Percentiles rank a stretch among this genome's conserved stretches.
Conservation (phyloP, 64 coral and sea anemone species). For the Dendrophyllia cribrosa region DNA sequence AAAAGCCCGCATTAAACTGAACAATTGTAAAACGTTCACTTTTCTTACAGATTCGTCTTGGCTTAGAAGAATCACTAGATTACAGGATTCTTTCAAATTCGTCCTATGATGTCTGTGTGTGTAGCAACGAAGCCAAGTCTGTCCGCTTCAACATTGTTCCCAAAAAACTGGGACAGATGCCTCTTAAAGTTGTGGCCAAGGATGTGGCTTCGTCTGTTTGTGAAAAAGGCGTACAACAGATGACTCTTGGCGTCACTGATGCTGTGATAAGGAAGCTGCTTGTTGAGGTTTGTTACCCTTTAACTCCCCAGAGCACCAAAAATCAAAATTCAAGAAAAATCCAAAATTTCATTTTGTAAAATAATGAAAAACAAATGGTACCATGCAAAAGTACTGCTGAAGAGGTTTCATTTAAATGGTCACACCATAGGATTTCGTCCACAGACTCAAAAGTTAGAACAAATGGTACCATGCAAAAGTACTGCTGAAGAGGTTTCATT, state of each 20-base stretch:
- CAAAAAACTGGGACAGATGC: slow-evolving; percentile 74
- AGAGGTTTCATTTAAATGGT: too few species aligned
- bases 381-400: too few species aligned
- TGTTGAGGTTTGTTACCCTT: slow-evolving; percentile 72
- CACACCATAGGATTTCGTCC: too few species aligned
- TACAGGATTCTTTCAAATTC: slow-evolving; percentile 66
- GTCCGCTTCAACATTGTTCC: slow-evolving; percentile 83
- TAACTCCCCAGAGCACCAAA: too few species aligned
- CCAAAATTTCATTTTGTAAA: too few species aligned
- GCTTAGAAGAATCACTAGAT: slow-evolving; percentile 56
- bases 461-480: too few species aligned
- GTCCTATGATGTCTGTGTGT: slow-evolving; percentile 71
- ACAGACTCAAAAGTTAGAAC: too few species aligned
- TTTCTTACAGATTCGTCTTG: slow-evolving; percentile 62
- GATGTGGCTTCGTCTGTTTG: slow-evolving; percentile 62
- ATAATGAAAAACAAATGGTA: too few species aligned
- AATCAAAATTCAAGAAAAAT: too few species aligned
- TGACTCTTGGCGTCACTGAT: slow-evolving; percentile 69
- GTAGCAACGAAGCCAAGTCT: slow-evolving; percentile 87
- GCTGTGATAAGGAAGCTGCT: slow-evolving; percentile 87
- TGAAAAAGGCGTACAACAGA: slow-evolving; percentile 31
- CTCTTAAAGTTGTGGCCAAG: slow-evolving; percentile 76
- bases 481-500: too few species aligned
- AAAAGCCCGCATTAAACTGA: too few species aligned
- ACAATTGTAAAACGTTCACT: too few species aligned